Percentiles rank a stretch among this genome's conserved stretches.
These are phyloP conservation scores for Vollenhovia emeryi DNA, from an alignment of 1,140 invertebrate species.

Conservation along the genomic window DNA sequence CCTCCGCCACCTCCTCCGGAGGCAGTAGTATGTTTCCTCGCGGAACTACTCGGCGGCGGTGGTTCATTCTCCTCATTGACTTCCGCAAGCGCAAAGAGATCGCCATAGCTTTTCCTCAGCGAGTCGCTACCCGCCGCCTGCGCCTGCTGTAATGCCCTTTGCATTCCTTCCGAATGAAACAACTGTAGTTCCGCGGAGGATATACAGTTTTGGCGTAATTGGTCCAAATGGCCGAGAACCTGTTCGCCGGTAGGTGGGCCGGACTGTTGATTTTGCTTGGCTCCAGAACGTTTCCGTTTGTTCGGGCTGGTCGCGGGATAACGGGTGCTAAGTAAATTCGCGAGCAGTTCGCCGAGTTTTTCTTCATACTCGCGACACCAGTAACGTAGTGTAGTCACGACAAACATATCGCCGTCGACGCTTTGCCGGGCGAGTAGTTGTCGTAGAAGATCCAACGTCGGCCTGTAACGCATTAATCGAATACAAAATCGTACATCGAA, in stretches of 20 bases:
- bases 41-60: slow-evolving; percentile 84
- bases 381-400: slow-evolving; percentile 95
- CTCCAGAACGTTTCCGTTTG: slow-evolving; percentile 93
- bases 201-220: slow-evolving; percentile 92
- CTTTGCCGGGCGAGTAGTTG: slow-evolving; percentile 93
- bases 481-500: slow-evolving; percentile 27
- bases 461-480: slow-evolving; percentile 84
- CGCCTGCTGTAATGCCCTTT: slow-evolving; percentile 93
- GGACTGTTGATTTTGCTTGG: slow-evolving; percentile 87
- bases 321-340: slow-evolving; percentile 90
- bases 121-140: slow-evolving; percentile 93
- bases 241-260: slow-evolving; percentile 90
- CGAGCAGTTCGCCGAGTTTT: slow-evolving; percentile 94
- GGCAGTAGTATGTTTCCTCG: slow-evolving; percentile 85
- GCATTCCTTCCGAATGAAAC: slow-evolving; percentile 94
- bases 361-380: slow-evolving; percentile 97
- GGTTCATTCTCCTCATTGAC: slow-evolving; percentile 90
- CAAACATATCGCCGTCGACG: slow-evolving; percentile 91
- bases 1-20: slow-evolving; percentile 77
- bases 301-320: slow-evolving; percentile 94
- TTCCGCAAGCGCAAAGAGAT: slow-evolving; percentile 96
- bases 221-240: slow-evolving; percentile 96
- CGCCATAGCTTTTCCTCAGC: slow-evolving; percentile 95
- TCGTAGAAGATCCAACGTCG: slow-evolving; percentile 93
- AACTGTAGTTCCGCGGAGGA: slow-evolving; percentile 87